Evolutionary conservation across 2,888 invertebrate species (phyloP).

Genomic region (Cryptus armator): DNA sequence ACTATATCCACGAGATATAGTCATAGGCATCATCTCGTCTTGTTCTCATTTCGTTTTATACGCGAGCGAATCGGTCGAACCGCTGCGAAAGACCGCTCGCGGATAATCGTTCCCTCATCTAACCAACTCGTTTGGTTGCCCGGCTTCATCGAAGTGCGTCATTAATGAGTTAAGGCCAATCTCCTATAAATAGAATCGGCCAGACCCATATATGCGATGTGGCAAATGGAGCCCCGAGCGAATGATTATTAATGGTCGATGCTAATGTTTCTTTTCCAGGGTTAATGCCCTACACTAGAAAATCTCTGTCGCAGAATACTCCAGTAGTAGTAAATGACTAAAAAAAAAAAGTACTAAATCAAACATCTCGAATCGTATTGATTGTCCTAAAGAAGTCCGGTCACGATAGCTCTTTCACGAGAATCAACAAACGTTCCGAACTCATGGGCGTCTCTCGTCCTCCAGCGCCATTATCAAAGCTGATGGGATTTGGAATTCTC

Average conservation of each 20-base stretch:
- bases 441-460: neutral
- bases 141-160: constrained; percentile 54
- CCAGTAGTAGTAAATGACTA: neutral
- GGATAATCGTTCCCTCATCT: constrained; percentile 41
- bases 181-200: constrained; percentile 64
- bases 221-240: constrained; percentile 17
- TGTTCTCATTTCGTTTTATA: constrained; percentile 34
- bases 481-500: constrained; percentile 63
- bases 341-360: constrained; percentile 17
- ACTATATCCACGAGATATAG: constrained; percentile 20
- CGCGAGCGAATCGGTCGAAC: constrained; percentile 19
- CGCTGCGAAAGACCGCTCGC: constrained; percentile 19
- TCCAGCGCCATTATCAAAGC: constrained; percentile 47
- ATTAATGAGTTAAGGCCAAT: constrained; percentile 70
- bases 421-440: constrained; percentile 38
- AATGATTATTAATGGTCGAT: constrained; percentile 29
- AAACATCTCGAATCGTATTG: constrained; percentile 18
- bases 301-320: neutral
- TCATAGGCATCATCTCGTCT: constrained; percentile 39
- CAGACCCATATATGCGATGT: constrained; percentile 37
- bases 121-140: constrained; percentile 29
- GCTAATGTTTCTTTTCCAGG: constrained; percentile 26
- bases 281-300: constrained; percentile 8
- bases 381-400: constrained; percentile 44
- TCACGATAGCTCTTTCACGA: constrained; percentile 57